These are phyloP conservation scores for Pleuronectes platessa DNA, from an alignment of 2,113 vertebrate species.

Conservation along the genomic window DNA sequence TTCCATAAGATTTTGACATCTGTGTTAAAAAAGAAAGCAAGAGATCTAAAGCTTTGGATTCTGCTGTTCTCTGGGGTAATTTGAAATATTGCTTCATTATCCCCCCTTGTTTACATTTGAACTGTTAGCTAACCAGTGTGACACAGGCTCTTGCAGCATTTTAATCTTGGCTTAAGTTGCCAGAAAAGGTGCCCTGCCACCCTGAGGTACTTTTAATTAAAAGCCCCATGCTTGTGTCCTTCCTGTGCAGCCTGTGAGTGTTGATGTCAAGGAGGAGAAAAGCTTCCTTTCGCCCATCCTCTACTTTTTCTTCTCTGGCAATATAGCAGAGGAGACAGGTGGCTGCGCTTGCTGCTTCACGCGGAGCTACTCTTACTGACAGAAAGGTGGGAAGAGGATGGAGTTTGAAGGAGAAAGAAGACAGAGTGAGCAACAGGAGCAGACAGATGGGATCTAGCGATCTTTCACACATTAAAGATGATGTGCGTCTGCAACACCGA, in stretches of 20 bases:
- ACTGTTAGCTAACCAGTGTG: background rate
- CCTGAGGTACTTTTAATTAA: slow-evolving; percentile 72
- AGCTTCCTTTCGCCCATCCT: slow-evolving; percentile 16
- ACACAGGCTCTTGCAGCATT: slow-evolving; percentile 8
- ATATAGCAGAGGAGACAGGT: slow-evolving; percentile 3
- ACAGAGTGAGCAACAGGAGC: slow-evolving; percentile 7
- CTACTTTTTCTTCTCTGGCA: background rate
- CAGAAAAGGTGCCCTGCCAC: slow-evolving; percentile 11
- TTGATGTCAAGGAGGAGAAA: slow-evolving; percentile 21
- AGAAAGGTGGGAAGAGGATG: slow-evolving; percentile 15
- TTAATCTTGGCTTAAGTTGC: slow-evolving; percentile 33
- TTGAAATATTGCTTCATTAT: background rate
- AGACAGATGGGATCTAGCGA: slow-evolving; percentile 24
- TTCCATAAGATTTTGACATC: no score
- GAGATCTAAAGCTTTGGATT: no score
- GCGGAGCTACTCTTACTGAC: background rate
- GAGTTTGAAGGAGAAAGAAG: slow-evolving; percentile 38
- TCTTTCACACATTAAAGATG: slow-evolving; percentile 24
- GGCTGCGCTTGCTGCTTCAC: background rate
- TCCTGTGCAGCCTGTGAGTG: slow-evolving; percentile 26
- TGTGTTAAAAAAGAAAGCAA: no score
- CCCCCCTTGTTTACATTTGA: background rate
- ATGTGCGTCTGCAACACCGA: background rate
- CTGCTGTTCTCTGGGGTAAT: background rate
- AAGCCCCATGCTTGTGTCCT: slow-evolving; percentile 48